phyloP scores from a whole-genome alignment of 1,140 invertebrate species.

The Drosophila jambulina region DNA sequence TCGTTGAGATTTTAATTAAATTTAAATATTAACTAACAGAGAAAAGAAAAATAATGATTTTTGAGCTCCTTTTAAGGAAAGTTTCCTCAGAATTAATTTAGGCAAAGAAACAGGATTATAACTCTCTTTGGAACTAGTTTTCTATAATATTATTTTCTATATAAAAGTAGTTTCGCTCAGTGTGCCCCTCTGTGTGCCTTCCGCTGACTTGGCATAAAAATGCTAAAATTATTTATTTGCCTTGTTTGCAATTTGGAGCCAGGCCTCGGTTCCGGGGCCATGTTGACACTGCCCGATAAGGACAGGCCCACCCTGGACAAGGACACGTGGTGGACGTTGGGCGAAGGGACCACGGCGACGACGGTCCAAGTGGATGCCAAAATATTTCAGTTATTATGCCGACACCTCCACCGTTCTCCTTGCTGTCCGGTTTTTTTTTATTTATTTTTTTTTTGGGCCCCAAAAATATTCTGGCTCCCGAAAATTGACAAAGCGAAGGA shows the following conservation, averaged over 20 bases:
- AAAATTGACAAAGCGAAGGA: conserved; percentile 43
- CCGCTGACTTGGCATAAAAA: conserved; percentile 80
- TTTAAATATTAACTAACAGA: neutral
- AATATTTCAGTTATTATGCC: conserved; percentile 82
- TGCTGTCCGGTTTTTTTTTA: neutral
- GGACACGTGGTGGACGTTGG: conserved; percentile 21
- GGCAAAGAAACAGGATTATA: neutral
- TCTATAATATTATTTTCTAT: rapidly evolving
- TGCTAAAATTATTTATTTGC: conserved; percentile 83
- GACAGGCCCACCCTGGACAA: conserved; percentile 44
- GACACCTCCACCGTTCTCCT: conserved; percentile 28
- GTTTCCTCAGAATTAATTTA: neutral
- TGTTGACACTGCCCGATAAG: conserved; percentile 77
- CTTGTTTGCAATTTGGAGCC: conserved; percentile 79
- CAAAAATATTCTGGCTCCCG: conserved; percentile 30
- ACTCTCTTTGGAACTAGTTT: neutral
- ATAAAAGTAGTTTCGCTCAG: neutral
- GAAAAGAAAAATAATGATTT: neutral
- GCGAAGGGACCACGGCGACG: neutral
- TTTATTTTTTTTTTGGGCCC: conserved; percentile 14
- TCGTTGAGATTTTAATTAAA: neutral
- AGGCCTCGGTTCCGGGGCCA: conserved; percentile 26
- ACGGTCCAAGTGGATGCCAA: conserved; percentile 64
- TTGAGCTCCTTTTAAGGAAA: rapidly evolving
- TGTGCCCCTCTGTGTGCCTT: conserved; percentile 34